These are phyloP conservation scores for Leuctra nigra DNA, from an alignment of 2,888 invertebrate genomes.

Conservation along the genomic window DNA sequence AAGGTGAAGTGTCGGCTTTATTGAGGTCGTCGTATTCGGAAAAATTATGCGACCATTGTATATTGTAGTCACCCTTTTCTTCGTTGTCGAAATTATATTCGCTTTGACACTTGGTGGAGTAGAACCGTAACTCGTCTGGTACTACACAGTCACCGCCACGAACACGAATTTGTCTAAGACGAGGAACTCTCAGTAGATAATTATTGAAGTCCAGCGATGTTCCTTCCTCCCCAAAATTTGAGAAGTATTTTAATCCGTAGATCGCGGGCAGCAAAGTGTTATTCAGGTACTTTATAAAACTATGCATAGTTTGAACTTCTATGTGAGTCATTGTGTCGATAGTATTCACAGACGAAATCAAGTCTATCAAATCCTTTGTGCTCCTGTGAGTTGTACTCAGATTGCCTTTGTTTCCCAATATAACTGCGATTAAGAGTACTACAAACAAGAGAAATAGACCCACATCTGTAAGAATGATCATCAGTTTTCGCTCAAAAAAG, in stretches of 20 bases:
- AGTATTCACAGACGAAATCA: neutral
- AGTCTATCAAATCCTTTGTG: neutral
- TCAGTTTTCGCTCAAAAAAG: neutral
- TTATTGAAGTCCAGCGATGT: conserved; percentile 10
- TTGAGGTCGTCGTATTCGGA: neutral
- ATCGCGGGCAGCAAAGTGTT: conserved; percentile 22
- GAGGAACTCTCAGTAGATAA: conserved; percentile 19
- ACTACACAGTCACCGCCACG: neutral
- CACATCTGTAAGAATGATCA: neutral
- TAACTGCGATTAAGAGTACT: conserved; percentile 12
- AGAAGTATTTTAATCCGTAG: conserved; percentile 13
- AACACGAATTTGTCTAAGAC: conserved; percentile 23
- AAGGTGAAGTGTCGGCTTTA: neutral
- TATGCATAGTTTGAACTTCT: neutral
- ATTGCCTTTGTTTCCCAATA: neutral
- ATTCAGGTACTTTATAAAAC: conserved; percentile 18
- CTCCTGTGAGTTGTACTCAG: conserved; percentile 16
- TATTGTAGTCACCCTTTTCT: conserved; percentile 15
- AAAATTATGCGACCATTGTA: conserved; percentile 10
- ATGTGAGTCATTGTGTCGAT: no score
- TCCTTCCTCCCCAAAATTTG: conserved; percentile 11
- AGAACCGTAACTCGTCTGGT: neutral
- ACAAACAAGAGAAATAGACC: conserved; percentile 16
- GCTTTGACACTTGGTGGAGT: neutral
- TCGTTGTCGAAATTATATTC: neutral